Percentiles rank a stretch among this genome's conserved stretches.
Conservation (phyloP, 1,140 invertebrate genomes). For the Habropoda laboriosa region DNA sequence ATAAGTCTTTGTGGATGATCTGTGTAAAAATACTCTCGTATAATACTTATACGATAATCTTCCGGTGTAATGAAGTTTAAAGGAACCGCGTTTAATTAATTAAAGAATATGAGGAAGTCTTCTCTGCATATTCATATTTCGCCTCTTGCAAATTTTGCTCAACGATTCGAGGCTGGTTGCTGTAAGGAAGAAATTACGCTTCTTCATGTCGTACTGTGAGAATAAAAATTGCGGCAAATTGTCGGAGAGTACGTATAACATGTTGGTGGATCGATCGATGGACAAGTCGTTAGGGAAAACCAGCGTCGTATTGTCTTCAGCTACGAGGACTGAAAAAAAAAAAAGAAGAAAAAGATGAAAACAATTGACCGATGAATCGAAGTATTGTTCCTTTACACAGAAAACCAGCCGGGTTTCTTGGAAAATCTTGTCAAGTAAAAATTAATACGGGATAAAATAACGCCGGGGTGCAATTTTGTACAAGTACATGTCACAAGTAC, state of each 20-base stretch:
- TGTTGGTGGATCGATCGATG: slow-evolving; percentile 71
- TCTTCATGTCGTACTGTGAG: slow-evolving; percentile 82
- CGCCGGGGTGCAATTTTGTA: neutral
- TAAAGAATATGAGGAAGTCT: neutral
- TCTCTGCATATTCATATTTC: neutral
- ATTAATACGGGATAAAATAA: neutral
- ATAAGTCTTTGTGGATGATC: too few relatives aligned
- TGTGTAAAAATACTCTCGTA: too few relatives aligned
- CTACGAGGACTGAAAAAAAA: slow-evolving; percentile 70
- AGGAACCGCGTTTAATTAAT: neutral
- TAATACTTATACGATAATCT: neutral
- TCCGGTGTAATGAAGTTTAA: too few relatives aligned
- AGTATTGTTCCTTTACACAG: neutral
- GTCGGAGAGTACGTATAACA: slow-evolving; percentile 86
- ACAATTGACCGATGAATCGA: neutral
- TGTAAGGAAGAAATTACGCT: slow-evolving; percentile 82
- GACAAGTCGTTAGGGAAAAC: slow-evolving; percentile 79
- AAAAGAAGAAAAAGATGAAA: slow-evolving; percentile 4
- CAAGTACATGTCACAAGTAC: neutral
- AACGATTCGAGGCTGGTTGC: slow-evolving; percentile 52
- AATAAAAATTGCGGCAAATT: slow-evolving; percentile 85
- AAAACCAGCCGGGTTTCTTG: neutral
- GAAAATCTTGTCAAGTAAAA: slow-evolving; percentile 19
- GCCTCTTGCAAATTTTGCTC: slow-evolving; percentile 38
- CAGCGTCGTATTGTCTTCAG: slow-evolving; percentile 74